Evolutionary conservation across 2,888 invertebrate species (phyloP).

Genomic region (Eremobia ochroleuca): DNA sequence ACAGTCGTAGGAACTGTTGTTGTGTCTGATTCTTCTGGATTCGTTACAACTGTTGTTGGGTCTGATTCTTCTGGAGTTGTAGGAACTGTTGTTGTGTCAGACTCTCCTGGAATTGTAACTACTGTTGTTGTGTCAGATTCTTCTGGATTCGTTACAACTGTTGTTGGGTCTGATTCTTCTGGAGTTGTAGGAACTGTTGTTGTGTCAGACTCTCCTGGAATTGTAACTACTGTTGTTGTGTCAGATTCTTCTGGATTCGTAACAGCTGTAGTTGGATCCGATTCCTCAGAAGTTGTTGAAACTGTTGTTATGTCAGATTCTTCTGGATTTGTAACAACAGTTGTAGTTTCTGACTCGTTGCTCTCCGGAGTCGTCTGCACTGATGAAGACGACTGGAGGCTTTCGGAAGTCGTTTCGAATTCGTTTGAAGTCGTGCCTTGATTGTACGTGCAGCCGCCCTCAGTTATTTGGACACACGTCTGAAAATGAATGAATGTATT

Average conservation of each 20-base stretch:
- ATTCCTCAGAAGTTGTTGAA: neutral
- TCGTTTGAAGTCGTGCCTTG: constrained; percentile 19
- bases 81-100: constrained; percentile 8
- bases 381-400: constrained; percentile 39
- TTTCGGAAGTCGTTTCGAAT: constrained; percentile 31
- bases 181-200: neutral
- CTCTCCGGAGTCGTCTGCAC: constrained; percentile 39
- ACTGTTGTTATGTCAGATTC: neutral
- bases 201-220: neutral
- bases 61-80: constrained; percentile 12
- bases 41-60: neutral
- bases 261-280: neutral
- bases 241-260: neutral
- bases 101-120: neutral
- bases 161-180: neutral
- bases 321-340: neutral
- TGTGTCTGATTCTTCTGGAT: neutral
- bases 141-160: accelerated
- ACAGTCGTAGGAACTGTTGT: neutral
- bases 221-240: neutral
- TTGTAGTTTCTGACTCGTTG: constrained; percentile 23
- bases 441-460: constrained; percentile 59
- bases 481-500: constrained; percentile 2
- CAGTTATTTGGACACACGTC: constrained; percentile 50
- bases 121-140: neutral